Conservation (phyloP, 2,888 invertebrate species). For the Fragum fragum region DNA sequence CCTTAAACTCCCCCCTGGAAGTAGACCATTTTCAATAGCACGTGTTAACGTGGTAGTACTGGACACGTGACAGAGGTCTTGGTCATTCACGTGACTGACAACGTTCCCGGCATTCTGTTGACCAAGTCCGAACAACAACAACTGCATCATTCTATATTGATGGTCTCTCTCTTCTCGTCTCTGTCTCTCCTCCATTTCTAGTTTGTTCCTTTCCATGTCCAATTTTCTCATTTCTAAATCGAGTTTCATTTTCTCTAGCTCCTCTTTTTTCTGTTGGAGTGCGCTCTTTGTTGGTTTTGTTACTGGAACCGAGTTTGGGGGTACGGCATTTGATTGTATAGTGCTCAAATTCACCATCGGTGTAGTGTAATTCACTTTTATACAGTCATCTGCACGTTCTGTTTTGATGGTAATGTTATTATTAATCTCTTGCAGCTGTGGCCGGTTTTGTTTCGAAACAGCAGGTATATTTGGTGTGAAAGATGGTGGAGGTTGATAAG, state of each 20-base stretch:
- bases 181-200: constrained; percentile 66
- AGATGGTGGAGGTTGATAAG: constrained; percentile 18
- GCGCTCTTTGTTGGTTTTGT: constrained; percentile 7
- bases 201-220: constrained; percentile 60
- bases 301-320: not conserved
- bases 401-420: constrained; percentile 38
- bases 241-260: constrained; percentile 55
- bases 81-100: constrained; percentile 48
- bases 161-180: constrained; percentile 63
- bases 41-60: constrained; percentile 47
- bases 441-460: not conserved
- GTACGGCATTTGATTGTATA: not conserved
- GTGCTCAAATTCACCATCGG: not conserved
- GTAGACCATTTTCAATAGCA: constrained; percentile 63
- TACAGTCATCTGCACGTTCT: not conserved
- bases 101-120: constrained; percentile 48
- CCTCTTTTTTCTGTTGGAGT: constrained; percentile 38
- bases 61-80: constrained; percentile 42
- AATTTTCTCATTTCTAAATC: constrained; percentile 62
- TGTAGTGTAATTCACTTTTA: not conserved
- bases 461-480: not conserved
- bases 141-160: constrained; percentile 65
- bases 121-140: constrained; percentile 61
- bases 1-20: constrained; percentile 60
- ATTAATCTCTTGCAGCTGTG: constrained; percentile 26